Evolutionary conservation across 2,888 invertebrate genomes (phyloP), one percentile per base, ranked within the genome.

Genomic region (Meliscaeva auricollis): DNA sequence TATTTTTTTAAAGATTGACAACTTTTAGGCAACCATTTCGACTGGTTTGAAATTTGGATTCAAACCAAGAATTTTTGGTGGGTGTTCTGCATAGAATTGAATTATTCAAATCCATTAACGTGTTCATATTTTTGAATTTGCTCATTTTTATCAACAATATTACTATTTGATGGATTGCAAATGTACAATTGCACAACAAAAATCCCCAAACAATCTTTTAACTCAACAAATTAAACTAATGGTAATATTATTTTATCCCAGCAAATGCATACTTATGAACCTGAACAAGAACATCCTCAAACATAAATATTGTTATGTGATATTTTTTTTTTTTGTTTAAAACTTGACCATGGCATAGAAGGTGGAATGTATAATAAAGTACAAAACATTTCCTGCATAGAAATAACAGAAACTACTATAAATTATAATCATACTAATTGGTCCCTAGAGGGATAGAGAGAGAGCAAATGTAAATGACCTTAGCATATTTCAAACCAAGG

Each of bases 341-440:
- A 26, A 26, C 64, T 46, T 64, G 64, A 46, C 46, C 64, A 46
- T 54, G 15, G 17, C 30, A 32, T 30, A 22, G 35, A 50, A 58
- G 1, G 0, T 50, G 35, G 9, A 30, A 9, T 17, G 17, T 17
- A 32, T 32, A 35, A 15, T 17, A 35, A 11, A 35, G 11, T 38
- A n/a, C 8, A 60, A n/a, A 41, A 60, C 41, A 60, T 41, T 60
- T 44, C 26, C 41, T 41, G 26, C 15, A 60, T 26, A 38, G 38
- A 3, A 9, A 38, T 2, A 38, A 38, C 17, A 64, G 46, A 11
- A 30, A 64, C 64, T 30, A 9, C 9, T 35, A 48, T 50, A 35
- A 26, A 66, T 66, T 66, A 60, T 73, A 73, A 73, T 66, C 41
- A 58, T 52, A 41, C 72, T 79, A 79, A 79, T 79, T 73, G 50